Percentiles rank a stretch among this genome's conserved stretches.
Conservation (phyloP, 2,888 invertebrate genomes). For the Acronicta leporina region DNA sequence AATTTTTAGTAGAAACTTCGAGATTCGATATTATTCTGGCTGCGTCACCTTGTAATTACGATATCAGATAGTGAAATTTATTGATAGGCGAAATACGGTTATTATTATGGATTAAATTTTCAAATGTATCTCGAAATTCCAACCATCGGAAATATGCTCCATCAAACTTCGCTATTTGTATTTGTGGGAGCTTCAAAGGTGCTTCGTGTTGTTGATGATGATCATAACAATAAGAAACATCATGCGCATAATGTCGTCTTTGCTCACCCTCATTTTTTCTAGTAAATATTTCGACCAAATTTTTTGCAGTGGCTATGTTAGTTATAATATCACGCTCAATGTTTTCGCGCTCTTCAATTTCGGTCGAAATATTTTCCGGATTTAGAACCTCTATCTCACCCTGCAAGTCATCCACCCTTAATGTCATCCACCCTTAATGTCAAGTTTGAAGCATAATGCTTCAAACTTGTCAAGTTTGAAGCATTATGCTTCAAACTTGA, state of each 20-base stretch:
- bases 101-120: conserved; percentile 48
- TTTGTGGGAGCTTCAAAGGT: conserved; percentile 42
- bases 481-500: conserved; percentile 24
- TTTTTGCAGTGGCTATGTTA: conserved; percentile 38
- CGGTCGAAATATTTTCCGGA: conserved; percentile 14
- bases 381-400: conserved; percentile 37
- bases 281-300: conserved; percentile 22
- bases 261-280: conserved; percentile 1
- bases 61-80: conserved; percentile 21
- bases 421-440: no score
- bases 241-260: conserved; percentile 7
- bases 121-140: conserved; percentile 49
- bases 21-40: conserved; percentile 41
- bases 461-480: conserved; percentile 23
- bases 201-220: conserved; percentile 17
- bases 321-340: conserved; percentile 36
- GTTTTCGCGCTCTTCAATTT: conserved; percentile 39
- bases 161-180: conserved; percentile 50
- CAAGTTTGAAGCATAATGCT: no score
- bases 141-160: conserved; percentile 51
- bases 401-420: conserved; percentile 33
- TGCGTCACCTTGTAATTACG: conserved; percentile 48
- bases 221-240: conserved; percentile 12
- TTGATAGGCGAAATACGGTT: conserved; percentile 40
- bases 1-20: conserved; percentile 35